A percentile compares a stretch with the other conserved stretches of the same genome.
phyloP scores from a whole-genome alignment of 2,888 invertebrate genomes.

The Melieria picta region DNA sequence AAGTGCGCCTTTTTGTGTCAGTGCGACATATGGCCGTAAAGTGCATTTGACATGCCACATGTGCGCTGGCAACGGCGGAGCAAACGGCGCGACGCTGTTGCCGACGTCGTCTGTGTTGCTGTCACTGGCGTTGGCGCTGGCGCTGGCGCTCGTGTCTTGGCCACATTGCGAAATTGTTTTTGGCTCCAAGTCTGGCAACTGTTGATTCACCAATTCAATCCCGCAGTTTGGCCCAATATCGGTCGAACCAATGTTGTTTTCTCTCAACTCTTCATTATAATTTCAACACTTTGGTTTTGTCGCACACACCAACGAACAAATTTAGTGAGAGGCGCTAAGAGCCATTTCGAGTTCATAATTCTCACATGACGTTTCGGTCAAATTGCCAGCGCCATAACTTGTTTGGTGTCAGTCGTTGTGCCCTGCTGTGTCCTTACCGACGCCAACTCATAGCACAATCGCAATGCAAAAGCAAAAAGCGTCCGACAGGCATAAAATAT shows the following conservation, averaged over 20 bases:
- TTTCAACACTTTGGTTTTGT: conserved; percentile 8
- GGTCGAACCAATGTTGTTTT: neutral
- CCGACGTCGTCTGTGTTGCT: neutral
- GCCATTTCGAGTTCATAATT: conserved; percentile 23
- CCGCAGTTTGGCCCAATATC: conserved; percentile 4
- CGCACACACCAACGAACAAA: conserved; percentile 23
- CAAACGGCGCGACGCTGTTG: neutral
- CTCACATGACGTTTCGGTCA: neutral
- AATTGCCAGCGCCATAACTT: neutral
- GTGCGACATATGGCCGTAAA: neutral
- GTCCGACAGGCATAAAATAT: conserved; percentile 4
- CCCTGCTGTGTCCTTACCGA: neutral
- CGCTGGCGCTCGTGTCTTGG: too few relatives aligned
- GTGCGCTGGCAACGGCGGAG: conserved; percentile 2
- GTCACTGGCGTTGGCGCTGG: neutral
- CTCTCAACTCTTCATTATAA: too few relatives aligned
- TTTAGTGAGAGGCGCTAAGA: conserved; percentile 21
- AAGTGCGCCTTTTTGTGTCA: conserved; percentile 25
- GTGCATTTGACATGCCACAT: conserved; percentile 17
- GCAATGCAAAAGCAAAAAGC: neutral
- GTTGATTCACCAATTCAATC: too few relatives aligned
- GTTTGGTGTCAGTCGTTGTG: neutral
- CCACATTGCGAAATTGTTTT: too few relatives aligned
- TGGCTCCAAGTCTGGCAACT: too few relatives aligned
- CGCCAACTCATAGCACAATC: neutral